Percentiles rank a stretch among this genome's conserved stretches.
phyloP scores from a whole-genome alignment of 1,140 invertebrate species.

The Agrypnia vestita region DNA sequence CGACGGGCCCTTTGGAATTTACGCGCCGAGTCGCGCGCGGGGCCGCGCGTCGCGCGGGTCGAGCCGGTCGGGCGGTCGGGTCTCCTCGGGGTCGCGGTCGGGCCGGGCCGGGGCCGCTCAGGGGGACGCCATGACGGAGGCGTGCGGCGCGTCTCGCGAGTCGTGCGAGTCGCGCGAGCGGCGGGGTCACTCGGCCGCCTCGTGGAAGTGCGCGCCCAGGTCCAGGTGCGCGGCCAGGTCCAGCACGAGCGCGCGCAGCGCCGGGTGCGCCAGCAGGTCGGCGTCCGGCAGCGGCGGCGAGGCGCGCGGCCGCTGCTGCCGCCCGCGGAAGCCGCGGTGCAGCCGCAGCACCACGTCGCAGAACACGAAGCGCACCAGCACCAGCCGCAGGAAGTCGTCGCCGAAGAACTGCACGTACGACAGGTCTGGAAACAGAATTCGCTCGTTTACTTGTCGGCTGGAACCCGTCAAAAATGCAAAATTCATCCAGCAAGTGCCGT shows the following conservation, averaged over 20 bases:
- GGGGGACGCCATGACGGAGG: slow-evolving; percentile 38
- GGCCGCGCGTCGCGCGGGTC: no score
- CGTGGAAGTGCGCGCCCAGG: slow-evolving; percentile 83
- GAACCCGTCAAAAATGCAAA: no score
- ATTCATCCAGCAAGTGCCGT: no score
- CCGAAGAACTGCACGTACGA: slow-evolving; percentile 92
- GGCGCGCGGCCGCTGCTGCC: slow-evolving; percentile 88
- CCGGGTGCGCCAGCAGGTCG: slow-evolving; percentile 91
- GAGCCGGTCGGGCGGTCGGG: neutral
- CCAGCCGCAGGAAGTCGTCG: slow-evolving; percentile 92
- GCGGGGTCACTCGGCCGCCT: slow-evolving; percentile 61
- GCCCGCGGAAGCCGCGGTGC: slow-evolving; percentile 86
- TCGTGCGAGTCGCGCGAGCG: slow-evolving; percentile 33
- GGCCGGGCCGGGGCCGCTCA: neutral
- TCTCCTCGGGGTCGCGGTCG: neutral
- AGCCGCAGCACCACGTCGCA: slow-evolving; percentile 91
- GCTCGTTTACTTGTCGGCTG: no score
- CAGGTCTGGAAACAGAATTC: slow-evolving; percentile 78
- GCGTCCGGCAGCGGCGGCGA: slow-evolving; percentile 90
- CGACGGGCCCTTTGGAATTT: no score
- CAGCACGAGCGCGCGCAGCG: slow-evolving; percentile 85
- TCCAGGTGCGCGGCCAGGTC: slow-evolving; percentile 89
- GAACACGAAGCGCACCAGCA: slow-evolving; percentile 93
- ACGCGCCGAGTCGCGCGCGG: neutral
- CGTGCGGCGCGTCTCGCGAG: slow-evolving; percentile 27